Base-by-base conservation (phyloP, 1,140 invertebrate genomes). In the Nomia melanderi region DNA sequence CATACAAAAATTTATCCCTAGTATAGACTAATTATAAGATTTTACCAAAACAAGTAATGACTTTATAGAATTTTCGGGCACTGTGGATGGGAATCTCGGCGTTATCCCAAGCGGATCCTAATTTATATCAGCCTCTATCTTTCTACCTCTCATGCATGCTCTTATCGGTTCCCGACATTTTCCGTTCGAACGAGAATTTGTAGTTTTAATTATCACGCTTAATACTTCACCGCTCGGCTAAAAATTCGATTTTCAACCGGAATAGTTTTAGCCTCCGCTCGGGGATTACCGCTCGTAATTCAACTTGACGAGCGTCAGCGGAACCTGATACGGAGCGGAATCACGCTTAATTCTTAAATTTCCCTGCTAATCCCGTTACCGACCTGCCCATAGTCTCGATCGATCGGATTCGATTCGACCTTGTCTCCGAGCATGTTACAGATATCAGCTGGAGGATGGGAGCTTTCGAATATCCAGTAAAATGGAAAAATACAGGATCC, bases 171-270 rank as follows among this genome's bases (percentile, higher is more conserved):
- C 23, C 23, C 12, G 53, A 23, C 78, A 54, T 66, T 77, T 62
- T 44, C 63, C 64, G 44, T 44, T 20, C 50, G 17, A 20, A 9
- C 20, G 44, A 36, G 67, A 78, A 81, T 78, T 56, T 56, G n/a
- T 56, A 64, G 60, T 82, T 78, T 81, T 77, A 82, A 73, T 82
- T 82, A 82, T 78, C 66, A 67, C 81, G 27, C 79, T 69, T 77
- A 54, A 82, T 82, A 78, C 71, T 44, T 73, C 41, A 36, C 23
- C 67, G 44, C 23, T 50, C 33, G 59, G 54, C 67, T 62, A 63
- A 78, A 77, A 82, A 82, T 82, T 82, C 72, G 81, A 82, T 81
- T 82, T 78, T 62, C 81, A 57, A 41, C 64, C n/a, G 57, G 77
- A 66, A 82, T 66, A 72, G 60, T 64, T 47, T 71, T 44, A 59